These are phyloP conservation scores for Morone chrysops DNA, from an alignment of 2,113 vertebrate genomes.

Conservation along the genomic window DNA sequence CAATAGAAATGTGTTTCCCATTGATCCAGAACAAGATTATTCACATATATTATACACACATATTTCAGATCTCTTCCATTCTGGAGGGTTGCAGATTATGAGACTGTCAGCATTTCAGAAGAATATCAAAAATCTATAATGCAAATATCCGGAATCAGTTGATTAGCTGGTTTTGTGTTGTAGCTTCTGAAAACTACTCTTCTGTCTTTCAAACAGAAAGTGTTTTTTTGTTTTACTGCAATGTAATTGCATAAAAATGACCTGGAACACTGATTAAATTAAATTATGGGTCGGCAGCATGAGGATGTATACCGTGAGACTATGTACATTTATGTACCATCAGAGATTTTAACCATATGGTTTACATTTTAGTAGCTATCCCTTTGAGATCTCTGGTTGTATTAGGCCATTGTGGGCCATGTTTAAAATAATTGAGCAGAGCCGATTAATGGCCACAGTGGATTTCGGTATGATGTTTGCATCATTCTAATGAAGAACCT, in stretches of 20 bases:
- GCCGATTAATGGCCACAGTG: background rate
- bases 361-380: background rate
- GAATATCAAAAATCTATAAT: background rate
- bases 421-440: background rate
- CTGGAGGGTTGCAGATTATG: too few species aligned
- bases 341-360: background rate
- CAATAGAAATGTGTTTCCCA: constrained; percentile 24
- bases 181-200: background rate
- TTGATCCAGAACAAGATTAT: constrained; percentile 26
- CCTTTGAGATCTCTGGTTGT: background rate
- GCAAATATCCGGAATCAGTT: background rate
- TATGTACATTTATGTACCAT: background rate
- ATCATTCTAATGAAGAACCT: background rate
- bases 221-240: background rate
- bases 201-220: background rate
- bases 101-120: background rate
- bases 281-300: background rate
- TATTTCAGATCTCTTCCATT: background rate
- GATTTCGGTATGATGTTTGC: background rate
- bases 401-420: background rate
- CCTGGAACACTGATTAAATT: background rate
- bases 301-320: background rate
- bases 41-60: constrained; percentile 25
- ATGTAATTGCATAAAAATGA: background rate
- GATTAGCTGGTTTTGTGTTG: background rate